Evolutionary conservation across 2,888 invertebrate species (phyloP).

Genomic region (Dasysyrphus albostriatus): DNA sequence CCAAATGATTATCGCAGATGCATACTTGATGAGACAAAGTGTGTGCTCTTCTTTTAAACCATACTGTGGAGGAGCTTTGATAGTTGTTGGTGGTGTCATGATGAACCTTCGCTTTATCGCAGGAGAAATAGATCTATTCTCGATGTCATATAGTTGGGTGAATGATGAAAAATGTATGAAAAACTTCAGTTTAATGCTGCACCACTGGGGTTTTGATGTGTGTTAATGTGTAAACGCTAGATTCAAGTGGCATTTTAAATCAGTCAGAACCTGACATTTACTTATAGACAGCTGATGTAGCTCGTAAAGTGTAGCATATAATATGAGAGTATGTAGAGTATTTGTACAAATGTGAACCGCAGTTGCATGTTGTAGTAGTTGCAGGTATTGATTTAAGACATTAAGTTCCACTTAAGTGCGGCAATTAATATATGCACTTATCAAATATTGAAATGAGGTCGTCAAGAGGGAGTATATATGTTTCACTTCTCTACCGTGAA

Average conservation of each 20-base stretch:
- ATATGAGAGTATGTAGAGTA: neutral
- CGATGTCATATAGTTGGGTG: constrained; percentile 49
- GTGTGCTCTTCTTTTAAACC: constrained; percentile 5
- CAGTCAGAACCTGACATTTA: constrained; percentile 39
- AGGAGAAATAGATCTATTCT: constrained; percentile 20
- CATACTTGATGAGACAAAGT: constrained; percentile 28
- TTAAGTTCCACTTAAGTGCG: constrained; percentile 66
- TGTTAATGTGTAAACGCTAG: constrained; percentile 44
- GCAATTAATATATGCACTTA: constrained; percentile 64
- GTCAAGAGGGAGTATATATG: neutral
- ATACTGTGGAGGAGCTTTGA: neutral
- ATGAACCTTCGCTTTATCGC: neutral
- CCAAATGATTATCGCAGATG: constrained; percentile 52
- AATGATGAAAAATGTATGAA: constrained; percentile 66
- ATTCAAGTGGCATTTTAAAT: constrained; percentile 73
- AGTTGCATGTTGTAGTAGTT: neutral
- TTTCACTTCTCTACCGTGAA: neutral
- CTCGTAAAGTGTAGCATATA: neutral
- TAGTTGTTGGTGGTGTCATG: neutral
- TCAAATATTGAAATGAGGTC: constrained; percentile 53
- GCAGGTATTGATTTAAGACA: constrained; percentile 65
- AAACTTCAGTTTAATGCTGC: constrained; percentile 44
- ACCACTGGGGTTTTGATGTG: constrained; percentile 7
- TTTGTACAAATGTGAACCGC: neutral
- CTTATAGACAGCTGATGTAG: neutral